Evolutionary conservation across 2,888 invertebrate species (phyloP), one percentile per base, ranked within the genome.

Genomic region (Rhagium mordax): DNA sequence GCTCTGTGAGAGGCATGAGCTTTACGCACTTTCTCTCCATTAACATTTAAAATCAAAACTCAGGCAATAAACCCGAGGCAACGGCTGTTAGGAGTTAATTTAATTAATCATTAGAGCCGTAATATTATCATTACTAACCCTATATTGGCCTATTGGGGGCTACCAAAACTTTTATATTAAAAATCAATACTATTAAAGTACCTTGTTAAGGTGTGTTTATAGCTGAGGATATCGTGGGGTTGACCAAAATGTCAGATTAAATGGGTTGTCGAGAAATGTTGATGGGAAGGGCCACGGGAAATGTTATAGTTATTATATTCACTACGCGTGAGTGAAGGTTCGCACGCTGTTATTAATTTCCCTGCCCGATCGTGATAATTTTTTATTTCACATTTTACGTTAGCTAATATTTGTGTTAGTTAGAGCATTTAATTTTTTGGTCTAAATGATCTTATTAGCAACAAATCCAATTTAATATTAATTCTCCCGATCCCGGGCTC

Each of bases 191-290:
- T 15, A 60, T 15, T 53, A 71, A 51, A 74, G 65, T 68, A 71
- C 64, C 68, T 67, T 64, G 67, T 71, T 65, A 68, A 71, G 71
- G 71, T 74, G 67, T 68, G 71, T 74, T 74, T 74, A 74, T 71
- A 16, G 62, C 59, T 61, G 47, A 18, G 71, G 68, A 68, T 68
- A 71, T 71, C n/a, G 67, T 67, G 51, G 67, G 67, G 67, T 67
- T 67, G 67, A 67, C 67, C 67, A 67, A 57, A 67, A 67, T 67
- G 57, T 67, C 67, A 55, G 67, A 47, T 47, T 67, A 57, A 67
- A 67, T 57, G 55, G 67, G 16, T 20, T 57, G 55, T 33, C 24
- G 55, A 47, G 67, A 67, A 57, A 67, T 57, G 51, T 29, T 67
- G 67, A 67, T 24, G 24, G 20, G 67, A 67, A 57, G 67, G 67